A percentile compares a stretch with the other conserved stretches of the same genome.
Evolutionary conservation across 2,113 vertebrate species (phyloP).

Genomic region (Rhea pennata): DNA sequence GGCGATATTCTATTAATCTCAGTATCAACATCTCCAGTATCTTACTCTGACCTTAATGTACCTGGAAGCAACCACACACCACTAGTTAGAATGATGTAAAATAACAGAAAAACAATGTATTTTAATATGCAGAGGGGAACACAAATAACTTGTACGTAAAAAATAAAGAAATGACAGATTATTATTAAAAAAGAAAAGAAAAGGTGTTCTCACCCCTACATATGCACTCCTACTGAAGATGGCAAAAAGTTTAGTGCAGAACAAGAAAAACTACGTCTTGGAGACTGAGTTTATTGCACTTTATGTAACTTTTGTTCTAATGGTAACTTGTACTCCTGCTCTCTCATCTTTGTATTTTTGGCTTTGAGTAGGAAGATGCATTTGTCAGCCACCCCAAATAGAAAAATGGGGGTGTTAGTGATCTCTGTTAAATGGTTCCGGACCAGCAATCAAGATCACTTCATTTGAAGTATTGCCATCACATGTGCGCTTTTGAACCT

Average conservation of each 20-base stretch:
- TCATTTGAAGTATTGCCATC: constrained; percentile 37
- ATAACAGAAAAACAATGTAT: not conserved
- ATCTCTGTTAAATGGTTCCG: constrained; percentile 55
- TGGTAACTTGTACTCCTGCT: not conserved
- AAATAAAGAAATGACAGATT: fast-evolving
- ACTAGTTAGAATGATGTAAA: not conserved
- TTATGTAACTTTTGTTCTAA: constrained; percentile 14
- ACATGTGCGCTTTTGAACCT: not conserved
- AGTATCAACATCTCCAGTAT: not conserved
- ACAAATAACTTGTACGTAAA: not conserved
- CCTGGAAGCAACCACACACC: fast-evolving
- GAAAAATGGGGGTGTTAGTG: constrained; percentile 65
- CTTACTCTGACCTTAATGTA: not conserved
- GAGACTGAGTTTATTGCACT: not conserved
- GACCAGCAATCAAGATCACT: not conserved
- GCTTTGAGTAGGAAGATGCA: constrained; percentile 71
- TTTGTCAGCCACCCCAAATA: constrained; percentile 71
- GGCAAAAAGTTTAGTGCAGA: not conserved
- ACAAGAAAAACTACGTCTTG: not conserved
- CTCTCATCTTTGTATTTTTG: constrained; percentile 68
- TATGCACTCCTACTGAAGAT: not conserved
- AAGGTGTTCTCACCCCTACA: not conserved
- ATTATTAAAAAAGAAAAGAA: not conserved
- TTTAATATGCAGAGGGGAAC: not conserved
- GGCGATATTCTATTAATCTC: not conserved